Base-by-base conservation (phyloP, 2,888 invertebrate genomes). In the Petrophora chlorosata region DNA sequence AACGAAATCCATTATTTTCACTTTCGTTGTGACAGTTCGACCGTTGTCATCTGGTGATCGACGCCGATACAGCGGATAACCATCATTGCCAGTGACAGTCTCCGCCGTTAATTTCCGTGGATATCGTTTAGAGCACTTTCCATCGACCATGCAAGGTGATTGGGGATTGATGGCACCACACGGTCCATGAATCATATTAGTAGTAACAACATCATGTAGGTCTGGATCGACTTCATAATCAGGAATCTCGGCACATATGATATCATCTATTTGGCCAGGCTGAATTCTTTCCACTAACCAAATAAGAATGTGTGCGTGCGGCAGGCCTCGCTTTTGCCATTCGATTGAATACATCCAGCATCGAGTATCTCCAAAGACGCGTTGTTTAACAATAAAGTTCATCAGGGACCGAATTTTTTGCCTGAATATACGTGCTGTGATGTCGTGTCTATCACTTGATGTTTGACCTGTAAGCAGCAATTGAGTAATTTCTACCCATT, bases 171-270 rank as follows among this genome's bases (percentile, higher is more conserved):
- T 3, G 5, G 43, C 14, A 2, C 64, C 66, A 23, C 67, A 71
- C 4, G 68, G 68, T 16, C 63, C 63, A 41, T 67, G 66, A 10
- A 67, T 56, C 67, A 67, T 67, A 32, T 63, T 63, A 45, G 48
- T 67, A 0, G 14, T 49, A 3, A 70, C 43, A 8, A 40, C 59
- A 12, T 62, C 58, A 13, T 61, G 17, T 1, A 68, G 50, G 12
- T 28, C 13, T 8, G 3, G 19, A 26, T 65, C 65, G 19, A 0
- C 29, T 0, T 53, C 26, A 8, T 49, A 48, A 41, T 67, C 38
- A 1, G 67, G 65, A 32, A 67, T 56, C 28, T 67, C 64, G 5
- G 70, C 67, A 34, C 51, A 35, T 10, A 70, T 66, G 0, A 65
- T 16, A 1, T 52, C 12, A 19, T 67, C 63, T n/a, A 69, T 57